Evolutionary conservation across 2,113 vertebrate species (phyloP).

Genomic region (Micromys minutus): DNA sequence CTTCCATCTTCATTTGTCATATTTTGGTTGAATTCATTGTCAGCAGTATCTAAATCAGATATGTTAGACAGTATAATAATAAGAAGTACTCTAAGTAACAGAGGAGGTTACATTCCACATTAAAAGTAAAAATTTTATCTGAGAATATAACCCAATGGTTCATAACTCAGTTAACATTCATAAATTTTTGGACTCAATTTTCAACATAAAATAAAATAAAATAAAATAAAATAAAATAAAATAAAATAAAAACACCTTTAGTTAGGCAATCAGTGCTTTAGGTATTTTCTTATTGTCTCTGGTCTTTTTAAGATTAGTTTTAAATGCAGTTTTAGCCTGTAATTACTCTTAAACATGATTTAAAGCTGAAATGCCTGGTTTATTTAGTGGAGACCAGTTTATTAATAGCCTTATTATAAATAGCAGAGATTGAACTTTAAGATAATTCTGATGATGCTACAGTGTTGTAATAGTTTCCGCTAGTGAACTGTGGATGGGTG

Average conservation of each 20-base stretch:
- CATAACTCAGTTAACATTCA: neutral
- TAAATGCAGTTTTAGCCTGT: neutral
- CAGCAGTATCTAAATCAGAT: neutral
- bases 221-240: neutral
- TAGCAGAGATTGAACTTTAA: neutral
- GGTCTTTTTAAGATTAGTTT: conserved; percentile 43
- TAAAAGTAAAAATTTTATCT: conserved; percentile 65
- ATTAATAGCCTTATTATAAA: neutral
- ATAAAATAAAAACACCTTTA: conserved; percentile 67
- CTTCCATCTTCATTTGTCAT: neutral
- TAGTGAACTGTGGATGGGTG: neutral
- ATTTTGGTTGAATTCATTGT: neutral
- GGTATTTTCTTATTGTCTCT: conserved; percentile 48
- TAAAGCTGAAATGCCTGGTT: neutral
- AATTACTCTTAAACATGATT: neutral
- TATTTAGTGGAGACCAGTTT: conserved; percentile 27
- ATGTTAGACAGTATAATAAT: neutral
- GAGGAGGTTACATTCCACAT: neutral
- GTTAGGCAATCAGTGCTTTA: conserved; percentile 54
- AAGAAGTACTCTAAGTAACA: neutral
- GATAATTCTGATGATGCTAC: neutral
- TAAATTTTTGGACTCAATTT: neutral
- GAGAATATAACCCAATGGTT: neutral
- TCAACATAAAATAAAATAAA: neutral
- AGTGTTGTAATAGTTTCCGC: neutral